These are phyloP conservation scores for Cantharis lateralis DNA, from an alignment of 2,888 invertebrate species.

Conservation along the genomic window DNA sequence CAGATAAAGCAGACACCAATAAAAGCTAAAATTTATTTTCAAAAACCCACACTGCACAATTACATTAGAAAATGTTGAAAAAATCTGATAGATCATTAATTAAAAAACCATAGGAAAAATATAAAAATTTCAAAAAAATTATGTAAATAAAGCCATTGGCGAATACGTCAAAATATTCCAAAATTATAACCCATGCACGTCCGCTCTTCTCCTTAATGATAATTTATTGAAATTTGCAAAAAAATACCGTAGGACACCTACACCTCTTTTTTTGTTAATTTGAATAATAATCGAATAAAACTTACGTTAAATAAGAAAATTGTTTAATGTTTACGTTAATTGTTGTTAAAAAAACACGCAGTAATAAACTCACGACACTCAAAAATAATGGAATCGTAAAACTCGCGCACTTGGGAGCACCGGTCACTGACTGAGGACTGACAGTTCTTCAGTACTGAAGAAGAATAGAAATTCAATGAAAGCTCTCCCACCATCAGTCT, in stretches of 20 bases:
- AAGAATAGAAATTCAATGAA: constrained; percentile 43
- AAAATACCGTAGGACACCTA: neutral
- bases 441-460: constrained; percentile 40
- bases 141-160: neutral
- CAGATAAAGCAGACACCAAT: constrained; percentile 11
- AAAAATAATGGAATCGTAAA: constrained; percentile 18
- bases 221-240: neutral
- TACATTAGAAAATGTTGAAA: neutral
- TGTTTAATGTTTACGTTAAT: neutral
- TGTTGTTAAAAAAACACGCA: neutral
- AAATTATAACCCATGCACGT: neutral
- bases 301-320: constrained; percentile 2
- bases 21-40: neutral
- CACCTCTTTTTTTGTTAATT: neutral
- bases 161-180: neutral
- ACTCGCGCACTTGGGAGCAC: constrained; percentile 39
- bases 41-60: neutral
- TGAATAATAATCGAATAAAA: neutral
- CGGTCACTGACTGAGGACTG: constrained; percentile 42
- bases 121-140: neutral
- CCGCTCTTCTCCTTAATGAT: neutral
- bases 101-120: neutral
- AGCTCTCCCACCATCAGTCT: constrained; percentile 33
- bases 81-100: neutral
- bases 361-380: constrained; percentile 37